A percentile compares a stretch with the other conserved stretches of the same genome.
Evolutionary conservation across 2,113 vertebrate genomes (phyloP).

Genomic region (Cervus canadensis): DNA sequence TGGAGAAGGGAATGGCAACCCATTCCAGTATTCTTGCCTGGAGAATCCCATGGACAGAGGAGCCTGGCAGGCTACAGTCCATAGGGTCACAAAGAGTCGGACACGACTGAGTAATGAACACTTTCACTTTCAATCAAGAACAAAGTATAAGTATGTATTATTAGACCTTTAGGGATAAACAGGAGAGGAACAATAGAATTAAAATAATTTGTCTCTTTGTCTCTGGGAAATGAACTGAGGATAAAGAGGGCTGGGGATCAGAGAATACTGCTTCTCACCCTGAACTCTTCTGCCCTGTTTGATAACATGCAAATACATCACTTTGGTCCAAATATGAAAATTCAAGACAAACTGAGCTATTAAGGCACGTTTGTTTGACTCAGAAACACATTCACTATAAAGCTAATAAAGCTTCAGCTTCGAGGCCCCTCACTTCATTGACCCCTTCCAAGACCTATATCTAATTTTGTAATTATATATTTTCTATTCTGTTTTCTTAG

Average conservation of each 20-base stretch:
- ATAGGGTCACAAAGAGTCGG: not conserved
- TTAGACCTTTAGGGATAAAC: not conserved
- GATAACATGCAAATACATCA: not conserved
- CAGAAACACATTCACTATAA: not conserved
- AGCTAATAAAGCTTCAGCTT: not conserved
- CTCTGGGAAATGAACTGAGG: not conserved
- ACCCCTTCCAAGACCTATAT: not conserved
- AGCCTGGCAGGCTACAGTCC: not conserved
- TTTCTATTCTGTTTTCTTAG: not conserved
- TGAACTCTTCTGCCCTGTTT: not conserved
- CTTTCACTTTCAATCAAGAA: not conserved
- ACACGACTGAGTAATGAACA: not conserved
- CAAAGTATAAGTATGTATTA: not conserved
- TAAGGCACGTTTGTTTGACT: not conserved
- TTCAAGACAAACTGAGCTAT: not conserved
- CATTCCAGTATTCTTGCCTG: not conserved
- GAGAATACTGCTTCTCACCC: not conserved
- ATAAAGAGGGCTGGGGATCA: not conserved
- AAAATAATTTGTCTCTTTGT: not conserved
- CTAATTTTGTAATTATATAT: not conserved
- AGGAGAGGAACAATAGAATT: not conserved
- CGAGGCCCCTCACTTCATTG: not conserved
- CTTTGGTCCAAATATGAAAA: not conserved
- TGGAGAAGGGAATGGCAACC: not conserved
- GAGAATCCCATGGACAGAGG: not conserved